Evolutionary conservation across 2,888 invertebrate genomes (phyloP).

Genomic region (Torymus aiolomorphi): DNA sequence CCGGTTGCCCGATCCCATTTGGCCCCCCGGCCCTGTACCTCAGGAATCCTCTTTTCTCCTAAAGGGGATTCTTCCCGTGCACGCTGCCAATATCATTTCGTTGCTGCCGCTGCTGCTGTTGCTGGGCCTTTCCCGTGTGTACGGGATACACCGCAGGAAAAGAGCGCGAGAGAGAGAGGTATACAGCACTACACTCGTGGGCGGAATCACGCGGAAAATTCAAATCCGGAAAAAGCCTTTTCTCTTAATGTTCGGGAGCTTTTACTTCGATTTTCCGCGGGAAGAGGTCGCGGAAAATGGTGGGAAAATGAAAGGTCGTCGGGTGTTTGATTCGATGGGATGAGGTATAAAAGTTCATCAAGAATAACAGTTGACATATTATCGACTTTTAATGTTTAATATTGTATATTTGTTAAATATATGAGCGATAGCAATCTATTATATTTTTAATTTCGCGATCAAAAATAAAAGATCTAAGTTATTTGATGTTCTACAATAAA

Average conservation of each 20-base stretch:
- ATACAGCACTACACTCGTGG: constrained; percentile 7
- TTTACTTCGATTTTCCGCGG: background rate
- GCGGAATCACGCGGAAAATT: constrained; percentile 44
- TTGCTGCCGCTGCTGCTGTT: background rate
- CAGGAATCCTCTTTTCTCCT: constrained; percentile 51
- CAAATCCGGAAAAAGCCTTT: constrained; percentile 47
- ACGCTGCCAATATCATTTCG: constrained; percentile 45
- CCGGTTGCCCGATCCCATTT: constrained; percentile 45
- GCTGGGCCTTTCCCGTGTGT: background rate
- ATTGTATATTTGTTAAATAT: too few species aligned
- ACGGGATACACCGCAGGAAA: background rate
- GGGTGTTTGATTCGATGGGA: background rate
- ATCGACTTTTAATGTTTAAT: too few species aligned
- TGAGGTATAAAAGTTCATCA: too few species aligned
- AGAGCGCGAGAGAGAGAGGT: too few species aligned
- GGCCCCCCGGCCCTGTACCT: constrained; percentile 32
- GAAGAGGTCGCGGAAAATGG: background rate
- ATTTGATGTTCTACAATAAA: too few species aligned
- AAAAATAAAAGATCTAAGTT: too few species aligned
- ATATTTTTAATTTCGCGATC: too few species aligned
- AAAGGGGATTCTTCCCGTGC: constrained; percentile 36
- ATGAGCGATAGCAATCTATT: too few species aligned
- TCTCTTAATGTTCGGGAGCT: constrained; percentile 42
- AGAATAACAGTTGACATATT: too few species aligned
- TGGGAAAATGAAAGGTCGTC: background rate